A percentile compares a stretch with the other conserved stretches of the same genome.
Evolutionary conservation across 2,797 vertebrate species (phyloP).

Genomic region (Schizothorax lantsangensis): DNA sequence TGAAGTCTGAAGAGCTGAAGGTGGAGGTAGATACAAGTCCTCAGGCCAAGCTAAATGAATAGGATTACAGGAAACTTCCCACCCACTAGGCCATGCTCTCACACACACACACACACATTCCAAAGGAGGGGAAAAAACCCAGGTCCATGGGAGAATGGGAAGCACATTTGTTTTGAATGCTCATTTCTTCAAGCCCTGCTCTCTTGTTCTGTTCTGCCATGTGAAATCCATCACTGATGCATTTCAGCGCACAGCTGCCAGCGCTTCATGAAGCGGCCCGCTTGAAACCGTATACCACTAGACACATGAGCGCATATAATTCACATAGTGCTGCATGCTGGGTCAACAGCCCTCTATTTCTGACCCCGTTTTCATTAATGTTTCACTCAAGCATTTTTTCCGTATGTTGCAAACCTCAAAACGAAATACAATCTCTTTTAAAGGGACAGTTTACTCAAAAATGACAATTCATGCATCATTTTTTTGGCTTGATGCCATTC

Average conservation of each 20-base stretch:
- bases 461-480: neutral
- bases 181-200: slow-evolving; percentile 52
- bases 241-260: slow-evolving; percentile 60
- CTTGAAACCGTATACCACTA: slow-evolving; percentile 59
- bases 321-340: slow-evolving; percentile 16
- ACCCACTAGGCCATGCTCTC: slow-evolving; percentile 56
- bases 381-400: slow-evolving; percentile 5
- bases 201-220: slow-evolving; percentile 44
- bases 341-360: slow-evolving; percentile 15
- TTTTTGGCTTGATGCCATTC: neutral
- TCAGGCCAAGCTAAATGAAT: slow-evolving; percentile 64
- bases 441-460: neutral
- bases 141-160: slow-evolving; percentile 47
- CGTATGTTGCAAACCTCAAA: neutral
- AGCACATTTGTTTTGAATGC: slow-evolving; percentile 66
- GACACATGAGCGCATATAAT: slow-evolving; percentile 43
- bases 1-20: slow-evolving; percentile 26
- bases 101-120: slow-evolving; percentile 46
- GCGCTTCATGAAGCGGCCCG: slow-evolving; percentile 6
- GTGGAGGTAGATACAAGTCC: slow-evolving; percentile 49
- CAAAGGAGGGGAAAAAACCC: slow-evolving; percentile 45
- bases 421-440: neutral
- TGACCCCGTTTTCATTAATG: neutral
- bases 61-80: slow-evolving; percentile 74
- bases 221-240: slow-evolving; percentile 59